Evolutionary conservation across 2,888 invertebrate genomes (phyloP).

Genomic region (Camponotus fellah): DNA sequence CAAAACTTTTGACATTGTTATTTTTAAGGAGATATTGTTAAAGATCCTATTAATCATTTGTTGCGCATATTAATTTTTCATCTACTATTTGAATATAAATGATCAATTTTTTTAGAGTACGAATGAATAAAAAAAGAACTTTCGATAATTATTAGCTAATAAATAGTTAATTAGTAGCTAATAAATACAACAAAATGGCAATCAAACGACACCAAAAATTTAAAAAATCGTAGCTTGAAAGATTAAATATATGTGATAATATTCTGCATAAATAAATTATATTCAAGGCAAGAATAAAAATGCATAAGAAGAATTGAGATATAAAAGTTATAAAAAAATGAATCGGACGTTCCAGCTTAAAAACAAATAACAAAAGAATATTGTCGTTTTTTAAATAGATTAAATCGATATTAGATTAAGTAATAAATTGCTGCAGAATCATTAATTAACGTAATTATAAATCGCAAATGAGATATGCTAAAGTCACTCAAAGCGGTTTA

Average conservation of each 20-base stretch:
- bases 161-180: background rate
- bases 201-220: background rate
- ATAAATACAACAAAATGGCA: background rate
- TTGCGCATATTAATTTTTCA: background rate
- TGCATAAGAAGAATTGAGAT: background rate
- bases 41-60: constrained; percentile 9
- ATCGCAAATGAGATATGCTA: constrained; percentile 27
- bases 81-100: background rate
- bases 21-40: background rate
- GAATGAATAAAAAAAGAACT: constrained; percentile 4
- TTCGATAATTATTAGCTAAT: background rate
- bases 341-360: constrained; percentile 8
- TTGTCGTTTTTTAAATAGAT: background rate
- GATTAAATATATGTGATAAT: background rate
- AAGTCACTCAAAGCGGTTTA: constrained; percentile 9
- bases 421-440: background rate
- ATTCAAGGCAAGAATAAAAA: background rate
- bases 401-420: constrained; percentile 20
- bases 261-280: constrained; percentile 27
- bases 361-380: background rate
- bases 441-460: background rate
- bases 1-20: background rate
- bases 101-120: background rate
- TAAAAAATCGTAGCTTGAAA: background rate
- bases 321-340: background rate